Conservation (phyloP, 2,113 vertebrate species). For the Onychostoma macrolepis region DNA sequence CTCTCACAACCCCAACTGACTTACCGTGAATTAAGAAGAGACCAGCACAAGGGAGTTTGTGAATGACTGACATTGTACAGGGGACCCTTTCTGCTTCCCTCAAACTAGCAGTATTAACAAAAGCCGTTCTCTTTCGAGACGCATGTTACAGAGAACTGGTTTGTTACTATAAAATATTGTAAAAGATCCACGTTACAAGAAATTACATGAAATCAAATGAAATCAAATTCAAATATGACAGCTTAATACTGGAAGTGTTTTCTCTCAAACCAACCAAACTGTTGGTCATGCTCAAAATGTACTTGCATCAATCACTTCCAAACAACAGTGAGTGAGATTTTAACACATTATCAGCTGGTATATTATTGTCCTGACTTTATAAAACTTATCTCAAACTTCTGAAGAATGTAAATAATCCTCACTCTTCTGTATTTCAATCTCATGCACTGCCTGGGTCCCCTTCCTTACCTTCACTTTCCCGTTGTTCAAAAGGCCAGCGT, state of each 20-base stretch:
- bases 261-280: neutral
- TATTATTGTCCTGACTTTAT: too few relatives aligned
- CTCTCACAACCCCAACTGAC: constrained; percentile 77
- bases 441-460: constrained; percentile 61
- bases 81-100: constrained; percentile 42
- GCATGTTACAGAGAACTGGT: neutral
- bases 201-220: neutral
- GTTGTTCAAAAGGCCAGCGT: constrained; percentile 59
- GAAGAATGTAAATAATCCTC: neutral
- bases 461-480: constrained; percentile 75
- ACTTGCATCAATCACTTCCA: neutral
- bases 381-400: neutral
- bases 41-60: neutral
- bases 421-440: neutral
- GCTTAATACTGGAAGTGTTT: neutral
- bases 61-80: constrained; percentile 23
- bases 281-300: neutral
- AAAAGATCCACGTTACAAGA: neutral
- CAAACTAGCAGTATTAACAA: neutral
- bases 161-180: too few relatives aligned
- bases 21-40: constrained; percentile 62
- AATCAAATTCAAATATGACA: neutral
- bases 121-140: neutral
- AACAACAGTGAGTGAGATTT: neutral
- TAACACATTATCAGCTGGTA: neutral